Evolutionary conservation across 2,888 invertebrate species (phyloP).

Genomic region (Macropis europaea): DNA sequence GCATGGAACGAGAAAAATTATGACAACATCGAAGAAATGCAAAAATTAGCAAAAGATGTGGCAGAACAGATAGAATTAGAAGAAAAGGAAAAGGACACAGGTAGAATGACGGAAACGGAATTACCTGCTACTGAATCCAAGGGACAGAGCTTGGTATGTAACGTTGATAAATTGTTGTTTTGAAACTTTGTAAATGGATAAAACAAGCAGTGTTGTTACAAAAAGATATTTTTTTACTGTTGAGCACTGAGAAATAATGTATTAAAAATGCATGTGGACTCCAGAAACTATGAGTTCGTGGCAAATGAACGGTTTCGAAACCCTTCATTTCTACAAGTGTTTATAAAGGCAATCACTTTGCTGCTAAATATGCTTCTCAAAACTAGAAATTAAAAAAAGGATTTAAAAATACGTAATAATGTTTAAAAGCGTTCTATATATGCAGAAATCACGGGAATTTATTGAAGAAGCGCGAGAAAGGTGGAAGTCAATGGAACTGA

Average conservation of each 20-base stretch:
- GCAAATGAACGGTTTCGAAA: too few relatives aligned
- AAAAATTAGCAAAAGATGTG: conserved; percentile 80
- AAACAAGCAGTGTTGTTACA: too few relatives aligned
- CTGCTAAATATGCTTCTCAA: too few relatives aligned
- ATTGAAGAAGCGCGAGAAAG: conserved; percentile 81
- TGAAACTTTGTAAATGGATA: too few relatives aligned
- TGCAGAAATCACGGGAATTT: conserved; percentile 58
- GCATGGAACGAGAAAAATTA: conserved; percentile 81
- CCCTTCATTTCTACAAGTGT: too few relatives aligned
- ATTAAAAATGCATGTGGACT: background rate
- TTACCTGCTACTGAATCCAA: background rate
- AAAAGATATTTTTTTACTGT: background rate
- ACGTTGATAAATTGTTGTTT: too few relatives aligned
- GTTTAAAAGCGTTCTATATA: too few relatives aligned
- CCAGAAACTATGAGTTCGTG: too few relatives aligned
- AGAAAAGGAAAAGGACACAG: background rate
- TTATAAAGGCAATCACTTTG: too few relatives aligned
- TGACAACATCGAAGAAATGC: conserved; percentile 79
- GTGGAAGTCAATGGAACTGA: conserved; percentile 85
- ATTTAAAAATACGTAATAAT: too few relatives aligned
- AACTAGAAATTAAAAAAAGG: too few relatives aligned
- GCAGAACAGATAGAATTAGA: conserved; percentile 79
- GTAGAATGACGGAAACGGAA: background rate
- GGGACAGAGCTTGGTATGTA: background rate
- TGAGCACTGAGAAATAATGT: background rate